Evolutionary conservation across 2,797 vertebrate genomes (phyloP).

Genomic region (Myotis vivesi): DNA sequence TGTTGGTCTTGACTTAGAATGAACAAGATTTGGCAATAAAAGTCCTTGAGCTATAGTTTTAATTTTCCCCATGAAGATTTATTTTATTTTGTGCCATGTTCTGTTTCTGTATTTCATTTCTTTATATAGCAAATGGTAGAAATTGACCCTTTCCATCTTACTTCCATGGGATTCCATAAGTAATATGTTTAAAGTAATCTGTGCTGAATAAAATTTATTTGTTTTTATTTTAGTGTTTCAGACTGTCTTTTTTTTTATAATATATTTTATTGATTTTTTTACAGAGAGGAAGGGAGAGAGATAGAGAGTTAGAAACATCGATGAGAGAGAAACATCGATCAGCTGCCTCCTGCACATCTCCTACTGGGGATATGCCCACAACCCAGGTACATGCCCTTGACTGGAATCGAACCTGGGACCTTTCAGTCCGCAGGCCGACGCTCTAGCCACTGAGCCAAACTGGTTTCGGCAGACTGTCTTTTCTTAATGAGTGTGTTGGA

Average conservation of each 20-base stretch:
- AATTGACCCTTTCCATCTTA: neutral
- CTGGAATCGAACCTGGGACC: too few species aligned
- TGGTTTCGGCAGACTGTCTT: too few species aligned
- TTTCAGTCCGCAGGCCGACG: too few species aligned
- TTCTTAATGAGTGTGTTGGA: neutral
- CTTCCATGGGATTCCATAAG: neutral
- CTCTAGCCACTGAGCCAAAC: too few species aligned
- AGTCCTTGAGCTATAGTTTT: neutral
- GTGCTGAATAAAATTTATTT: neutral
- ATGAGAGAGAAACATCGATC: too few species aligned
- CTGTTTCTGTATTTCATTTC: neutral
- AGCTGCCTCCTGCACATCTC: too few species aligned
- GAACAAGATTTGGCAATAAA: neutral
- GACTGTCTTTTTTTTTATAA: neutral
- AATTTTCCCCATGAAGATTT: neutral
- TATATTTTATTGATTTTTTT: too few species aligned
- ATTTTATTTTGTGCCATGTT: neutral
- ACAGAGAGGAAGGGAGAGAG: too few species aligned
- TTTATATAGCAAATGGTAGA: neutral
- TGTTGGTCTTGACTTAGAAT: neutral
- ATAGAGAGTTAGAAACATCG: too few species aligned
- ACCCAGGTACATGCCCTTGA: too few species aligned
- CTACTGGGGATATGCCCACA: too few species aligned
- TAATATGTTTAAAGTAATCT: neutral
- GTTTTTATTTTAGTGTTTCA: neutral